Evolutionary conservation across 1,140 invertebrate genomes (phyloP), one percentile per base, ranked within the genome.

Genomic region (Lordiphosa mommai): DNA sequence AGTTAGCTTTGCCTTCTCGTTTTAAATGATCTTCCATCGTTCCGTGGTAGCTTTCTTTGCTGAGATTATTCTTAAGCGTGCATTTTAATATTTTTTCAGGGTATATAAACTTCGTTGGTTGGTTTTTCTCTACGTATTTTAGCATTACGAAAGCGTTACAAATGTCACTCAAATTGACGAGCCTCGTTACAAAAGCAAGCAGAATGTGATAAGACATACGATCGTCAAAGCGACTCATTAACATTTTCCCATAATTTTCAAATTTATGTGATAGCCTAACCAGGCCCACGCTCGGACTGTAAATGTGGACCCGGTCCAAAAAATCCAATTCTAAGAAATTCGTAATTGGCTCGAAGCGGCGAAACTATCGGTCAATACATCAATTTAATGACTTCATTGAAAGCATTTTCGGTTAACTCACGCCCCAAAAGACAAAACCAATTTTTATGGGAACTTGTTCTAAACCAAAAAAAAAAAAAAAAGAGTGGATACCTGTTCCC

Each of bases 311-410:
- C 17, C 17, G 23, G 4, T 13, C 44, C 14, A 17, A 43, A 27
- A 43, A 37, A 51, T 32, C 16, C 38, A 55, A 48, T 80, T 80
- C 74, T 76, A 57, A 48, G 74, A 80, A 80, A 53, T 44, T 61
- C 61, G 34, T 82, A 82, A 80, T 80, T 80, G 74, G 71, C 71
- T 71, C 27, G 46, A 68, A 52, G 55, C 57, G 40, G 57, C 61
- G 58, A 80, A 74, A 58, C 69, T 73, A 74, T 66, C 77, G 29
- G 66, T 47, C 71, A 80, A 80, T 82, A 80, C 74, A 80, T 80
- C 74, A 80, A 80, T 57, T 80, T 80, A 82, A 80, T 80, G 74
- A 74, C 74, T 80, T 80, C 77, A 80, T 80, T 80, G 76, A 80
- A 74, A 74, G 74, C 70, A 58, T 50, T 82, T 59, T 66, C 41